Conservation (phyloP, 2,888 invertebrate species). For the Tipula unca region DNA sequence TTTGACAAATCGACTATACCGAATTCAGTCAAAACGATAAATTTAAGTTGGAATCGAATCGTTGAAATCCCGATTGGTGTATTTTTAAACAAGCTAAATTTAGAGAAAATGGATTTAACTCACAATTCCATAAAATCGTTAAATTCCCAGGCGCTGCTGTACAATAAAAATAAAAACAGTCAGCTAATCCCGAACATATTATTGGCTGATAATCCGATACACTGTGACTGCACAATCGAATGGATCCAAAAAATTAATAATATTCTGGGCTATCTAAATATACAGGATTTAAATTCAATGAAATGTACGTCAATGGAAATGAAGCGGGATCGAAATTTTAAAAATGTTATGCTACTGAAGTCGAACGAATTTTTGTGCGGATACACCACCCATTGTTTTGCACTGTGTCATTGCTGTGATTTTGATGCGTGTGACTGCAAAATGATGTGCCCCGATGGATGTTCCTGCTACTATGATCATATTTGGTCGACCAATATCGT, state of each 20-base stretch:
- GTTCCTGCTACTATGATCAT: constrained; percentile 79
- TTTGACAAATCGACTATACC: constrained; percentile 62
- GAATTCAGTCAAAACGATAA: constrained; percentile 61
- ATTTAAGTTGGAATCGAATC: constrained; percentile 66
- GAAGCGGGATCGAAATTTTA: constrained; percentile 33
- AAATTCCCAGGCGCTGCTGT: constrained; percentile 17
- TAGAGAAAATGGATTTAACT: constrained; percentile 67
- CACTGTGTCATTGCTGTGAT: constrained; percentile 80
- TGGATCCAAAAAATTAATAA: constrained; percentile 75
- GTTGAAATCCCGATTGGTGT: constrained; percentile 60
- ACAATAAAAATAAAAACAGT: neutral
- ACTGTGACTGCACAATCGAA: constrained; percentile 80
- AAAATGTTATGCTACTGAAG: constrained; percentile 33
- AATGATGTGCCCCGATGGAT: constrained; percentile 80
- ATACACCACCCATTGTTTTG: constrained; percentile 75
- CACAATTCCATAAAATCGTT: constrained; percentile 64
- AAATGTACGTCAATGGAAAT: constrained; percentile 64
- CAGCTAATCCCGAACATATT: constrained; percentile 56
- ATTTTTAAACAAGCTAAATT: constrained; percentile 57
- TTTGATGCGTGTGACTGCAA: constrained; percentile 87
- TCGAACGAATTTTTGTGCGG: constrained; percentile 64
- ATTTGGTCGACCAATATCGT: constrained; percentile 78
- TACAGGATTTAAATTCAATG: constrained; percentile 70
- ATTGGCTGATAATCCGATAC: constrained; percentile 72
- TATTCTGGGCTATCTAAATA: constrained; percentile 65